Base-by-base conservation (phyloP, 2,113 vertebrate species). In the Brienomyrus longianalis region DNA sequence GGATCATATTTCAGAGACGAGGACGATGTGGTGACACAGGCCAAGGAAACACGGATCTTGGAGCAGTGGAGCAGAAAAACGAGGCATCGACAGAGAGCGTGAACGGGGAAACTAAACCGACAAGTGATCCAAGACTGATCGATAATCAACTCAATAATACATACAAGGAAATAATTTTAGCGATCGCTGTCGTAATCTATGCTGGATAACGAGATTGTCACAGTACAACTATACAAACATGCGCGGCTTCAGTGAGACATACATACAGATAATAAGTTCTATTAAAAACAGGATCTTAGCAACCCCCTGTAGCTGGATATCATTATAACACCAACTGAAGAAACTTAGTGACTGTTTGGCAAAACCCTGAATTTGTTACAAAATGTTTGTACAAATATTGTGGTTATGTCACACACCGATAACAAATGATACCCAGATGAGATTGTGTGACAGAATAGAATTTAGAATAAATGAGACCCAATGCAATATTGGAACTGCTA, bases 201-300 rank as follows among this genome's bases (percentile, higher is more conserved):
- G 54, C 51, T 83, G 86, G 90, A 88, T 83, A 90, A 88, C 86
- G 56, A 90, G 90, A 83, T 90, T 90, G 90, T 90, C 87, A 90
- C 90, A 90, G 74, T 88, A 74, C 51, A 87, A 87, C 19, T 80
- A 87, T 87, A 87, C 85, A 90, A 47, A 87, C 84, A 70, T 47
- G 48, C 48, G 50, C 70, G 45, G 45, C 15, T 74, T 89, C 62
- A 54, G 89, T 87, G 89, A 86, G 84, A 87, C 50, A 59, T 70
- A 86, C 48, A 51, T 86, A 86, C 54, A 83, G n/a, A 89, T 50
- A 77, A 90, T 86, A 77, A 90, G 31, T 54, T 87, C 48, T 90
- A 77, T 90, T 50, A 87, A 87, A 35, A 77, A 87, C 35, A 87
- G 85, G 85, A 87, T 87, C 9, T 87, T 43, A 85, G 85, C 56